These are phyloP conservation scores for Oophaga sylvatica DNA, from an alignment of 2,797 vertebrate species.

Conservation along the genomic window DNA sequence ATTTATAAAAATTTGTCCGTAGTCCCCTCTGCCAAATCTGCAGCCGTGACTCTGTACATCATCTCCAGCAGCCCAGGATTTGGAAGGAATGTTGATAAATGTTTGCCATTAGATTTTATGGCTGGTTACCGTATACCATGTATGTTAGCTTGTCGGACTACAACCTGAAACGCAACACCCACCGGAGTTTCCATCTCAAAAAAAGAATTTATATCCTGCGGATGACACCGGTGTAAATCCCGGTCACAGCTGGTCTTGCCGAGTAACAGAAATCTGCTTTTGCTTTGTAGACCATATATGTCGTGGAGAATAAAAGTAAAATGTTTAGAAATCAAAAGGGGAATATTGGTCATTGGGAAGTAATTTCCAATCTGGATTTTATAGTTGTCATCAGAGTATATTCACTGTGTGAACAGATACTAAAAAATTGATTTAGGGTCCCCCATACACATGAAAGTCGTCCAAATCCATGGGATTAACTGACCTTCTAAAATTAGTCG, in stretches of 20 bases:
- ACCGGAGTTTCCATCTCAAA: slow-evolving; percentile 40
- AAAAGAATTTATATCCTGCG: slow-evolving; percentile 29
- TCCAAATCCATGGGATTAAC: too few species aligned
- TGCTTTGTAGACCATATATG: neutral
- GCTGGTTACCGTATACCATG: slow-evolving; percentile 44
- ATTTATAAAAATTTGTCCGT: neutral
- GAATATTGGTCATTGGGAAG: neutral
- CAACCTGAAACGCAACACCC: slow-evolving; percentile 37
- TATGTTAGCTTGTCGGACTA: slow-evolving; percentile 4
- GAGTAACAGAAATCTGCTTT: neutral
- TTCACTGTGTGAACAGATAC: too few species aligned
- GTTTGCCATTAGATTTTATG: slow-evolving; percentile 37
- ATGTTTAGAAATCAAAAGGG: neutral
- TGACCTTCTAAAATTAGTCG: too few species aligned
- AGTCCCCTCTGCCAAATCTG: neutral
- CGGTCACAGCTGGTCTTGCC: slow-evolving; percentile 17
- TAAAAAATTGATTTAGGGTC: too few species aligned
- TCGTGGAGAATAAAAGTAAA: neutral
- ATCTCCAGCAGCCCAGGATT: slow-evolving; percentile 3
- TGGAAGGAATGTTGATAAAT: slow-evolving; percentile 52
- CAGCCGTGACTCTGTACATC: neutral
- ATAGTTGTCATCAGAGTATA: too few species aligned
- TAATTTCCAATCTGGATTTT: neutral
- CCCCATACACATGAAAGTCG: too few species aligned
- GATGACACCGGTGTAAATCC: slow-evolving; percentile 7